A percentile compares a stretch with the other conserved stretches of the same genome.
Conservation (phyloP, 2,113 vertebrate species). For the Alaudala cheleensis region DNA sequence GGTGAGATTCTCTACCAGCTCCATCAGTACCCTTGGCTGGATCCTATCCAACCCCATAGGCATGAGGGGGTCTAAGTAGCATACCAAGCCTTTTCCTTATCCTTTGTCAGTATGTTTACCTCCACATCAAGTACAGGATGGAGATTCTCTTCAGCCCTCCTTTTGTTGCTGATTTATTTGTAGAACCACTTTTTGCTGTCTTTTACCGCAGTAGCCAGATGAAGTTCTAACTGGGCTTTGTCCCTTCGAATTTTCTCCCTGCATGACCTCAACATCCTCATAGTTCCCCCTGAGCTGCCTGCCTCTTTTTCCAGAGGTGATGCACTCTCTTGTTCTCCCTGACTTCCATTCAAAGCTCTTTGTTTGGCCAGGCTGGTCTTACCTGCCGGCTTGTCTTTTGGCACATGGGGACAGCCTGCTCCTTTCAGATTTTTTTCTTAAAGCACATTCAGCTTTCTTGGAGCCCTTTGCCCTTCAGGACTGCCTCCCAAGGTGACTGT, state of each 20-base stretch:
- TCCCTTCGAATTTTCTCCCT: neutral
- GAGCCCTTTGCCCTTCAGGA: neutral
- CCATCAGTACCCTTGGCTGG: no score
- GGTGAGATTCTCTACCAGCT: no score
- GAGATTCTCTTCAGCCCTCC: neutral
- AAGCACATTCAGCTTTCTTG: neutral
- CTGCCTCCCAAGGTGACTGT: neutral
- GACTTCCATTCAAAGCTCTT: neutral
- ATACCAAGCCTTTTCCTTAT: no score
- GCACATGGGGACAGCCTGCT: neutral
- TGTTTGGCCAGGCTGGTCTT: neutral
- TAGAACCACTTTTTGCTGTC: neutral
- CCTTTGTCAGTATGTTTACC: neutral
- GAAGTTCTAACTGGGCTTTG: neutral
- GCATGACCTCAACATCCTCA: neutral
- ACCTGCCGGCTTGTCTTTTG: neutral
- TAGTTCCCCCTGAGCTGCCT: neutral
- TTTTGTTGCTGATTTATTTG: neutral
- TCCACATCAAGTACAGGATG: neutral
- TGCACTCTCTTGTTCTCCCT: neutral
- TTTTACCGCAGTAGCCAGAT: neutral
- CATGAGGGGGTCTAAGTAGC: no score
- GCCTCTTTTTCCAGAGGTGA: neutral
- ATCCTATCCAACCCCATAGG: no score
- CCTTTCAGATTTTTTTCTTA: neutral